phyloP scores from a whole-genome alignment of 2,797 vertebrate genomes.

The Silurus lanzhouensis region DNA sequence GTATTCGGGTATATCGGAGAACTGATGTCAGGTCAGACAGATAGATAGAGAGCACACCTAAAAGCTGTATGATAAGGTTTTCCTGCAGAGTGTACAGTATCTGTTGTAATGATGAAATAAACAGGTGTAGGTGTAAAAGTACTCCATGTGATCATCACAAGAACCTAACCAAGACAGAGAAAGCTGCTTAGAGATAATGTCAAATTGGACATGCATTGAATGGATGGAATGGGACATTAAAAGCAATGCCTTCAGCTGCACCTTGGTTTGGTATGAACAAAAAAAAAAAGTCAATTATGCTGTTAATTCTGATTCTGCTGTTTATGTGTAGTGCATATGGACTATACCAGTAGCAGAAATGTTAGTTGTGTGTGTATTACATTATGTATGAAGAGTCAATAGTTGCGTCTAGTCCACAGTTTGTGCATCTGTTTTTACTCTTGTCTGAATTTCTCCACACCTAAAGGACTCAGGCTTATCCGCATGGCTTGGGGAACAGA shows the following conservation, averaged over 20 bases:
- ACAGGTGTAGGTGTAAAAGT: too few relatives aligned
- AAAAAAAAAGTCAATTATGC: not conserved
- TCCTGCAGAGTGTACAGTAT: not conserved
- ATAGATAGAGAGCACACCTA: not conserved
- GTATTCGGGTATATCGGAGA: not conserved
- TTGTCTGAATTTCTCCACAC: slow-evolving; percentile 1
- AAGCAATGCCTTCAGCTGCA: not conserved
- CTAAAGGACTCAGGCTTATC: slow-evolving; percentile 87
- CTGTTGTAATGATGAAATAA: not conserved
- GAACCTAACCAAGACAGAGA: not conserved
- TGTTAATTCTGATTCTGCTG: too few relatives aligned
- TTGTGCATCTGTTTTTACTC: not conserved
- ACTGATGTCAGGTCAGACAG: not conserved
- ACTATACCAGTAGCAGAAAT: not conserved
- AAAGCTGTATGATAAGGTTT: not conserved
- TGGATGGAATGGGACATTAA: not conserved
- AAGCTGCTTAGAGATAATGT: not conserved
- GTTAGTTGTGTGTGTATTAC: not conserved
- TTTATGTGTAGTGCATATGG: not conserved
- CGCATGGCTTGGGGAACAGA: slow-evolving; percentile 85
- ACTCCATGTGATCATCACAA: not conserved
- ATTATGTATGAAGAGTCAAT: not conserved
- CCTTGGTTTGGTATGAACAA: not conserved
- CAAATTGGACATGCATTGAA: not conserved
- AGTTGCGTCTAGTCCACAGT: not conserved